Evolutionary conservation across 2,797 vertebrate genomes (phyloP), one percentile per base, ranked within the genome.

Genomic region (Oryzias sinensis): DNA sequence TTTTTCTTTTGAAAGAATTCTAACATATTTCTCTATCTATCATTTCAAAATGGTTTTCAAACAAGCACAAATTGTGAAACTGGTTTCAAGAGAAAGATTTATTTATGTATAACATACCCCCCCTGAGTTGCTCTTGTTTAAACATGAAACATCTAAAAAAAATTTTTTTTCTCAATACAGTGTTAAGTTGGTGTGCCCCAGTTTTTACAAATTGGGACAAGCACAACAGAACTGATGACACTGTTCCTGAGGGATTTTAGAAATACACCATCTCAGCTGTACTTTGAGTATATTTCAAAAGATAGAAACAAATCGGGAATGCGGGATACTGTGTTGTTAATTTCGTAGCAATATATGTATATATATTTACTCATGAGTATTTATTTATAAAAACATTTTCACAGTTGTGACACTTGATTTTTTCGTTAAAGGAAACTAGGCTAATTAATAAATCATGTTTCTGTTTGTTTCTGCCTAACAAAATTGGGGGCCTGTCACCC

Each of bases 391-490:
- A 18, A 18, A 18, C 11, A 37, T 37, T 11, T 37, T 37, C 33
- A 37, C 33, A 37, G 11, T 11, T 46, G 43, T 76, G 70, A 75
- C 60, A 48, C n/a, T 68, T 69, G 33, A 58, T 68, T 37, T 1
- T 75, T 40, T 60, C 40, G 56, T 72, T 58, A 62, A 27, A 61
- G 65, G 71, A 62, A 73, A 54, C 45, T n/a, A 16, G 54, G 27
- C 78, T 84, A 42, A 75, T 81, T 76, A 82, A 79, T 74, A 67
- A 81, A 63, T 58, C 11, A 72, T 77, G 76, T 53, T 52, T 76
- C 37, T 62, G 62, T 59, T 59, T 5, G 8, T 61, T 53, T 46
- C 45, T 49, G 56, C 56, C 9, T 37, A 37, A 37, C 8, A 72
- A 43, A 75, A 59, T 77, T 79, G 70, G 54, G 62, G 71, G 62